Evolutionary conservation across 2,888 invertebrate genomes (phyloP), one percentile per base, ranked within the genome.

Genomic region (Drosophila melanosoma): DNA sequence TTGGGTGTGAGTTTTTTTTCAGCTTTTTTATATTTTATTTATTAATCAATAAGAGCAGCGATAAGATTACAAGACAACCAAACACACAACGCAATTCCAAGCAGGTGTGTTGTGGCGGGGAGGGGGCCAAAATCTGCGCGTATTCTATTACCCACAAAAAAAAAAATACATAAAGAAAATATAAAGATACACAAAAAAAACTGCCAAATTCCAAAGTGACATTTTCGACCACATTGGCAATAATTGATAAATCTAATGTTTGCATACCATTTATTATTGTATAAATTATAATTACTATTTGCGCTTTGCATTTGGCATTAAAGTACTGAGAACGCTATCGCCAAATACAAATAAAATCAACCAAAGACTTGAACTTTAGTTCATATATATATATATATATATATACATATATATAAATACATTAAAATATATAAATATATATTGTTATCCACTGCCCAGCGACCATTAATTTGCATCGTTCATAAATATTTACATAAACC

Each of bases 21-120:
- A 26, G 17, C 57, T 53, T 72, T 65, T 54, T 65, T 66, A 45
- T 38, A 35, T 71, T 40, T 64, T 69, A 68, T 69, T 69, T 83
- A 76, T 81, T 85, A 88, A 86, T 88, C 84, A 85, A 86, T 86
- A 81, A 69, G 86, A 87, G 74, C 82, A 84, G 71, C 49, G 84
- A 85, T 85, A 79, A 86, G 81, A 82, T 78, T 69, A 74, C 62
- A 40, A 63, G 71, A 69, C 76, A 65, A n/a, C n/a, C 20, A 12
- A 29, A 56, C 29, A 58, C 57, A 73, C 51, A 73, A 69, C 57
- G 57, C 74, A 74, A 57, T 72, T 72, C 3, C 15, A 17, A 32
- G 35, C 66, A 40, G 20, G 20, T 45, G 7, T 7, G 20, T 7
- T 45, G 42, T 58, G 65, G 59, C 68, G 17, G 29, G 33, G 8